These are phyloP conservation scores for Xerus inauris DNA, from an alignment of 2,113 vertebrate species.

Conservation along the genomic window DNA sequence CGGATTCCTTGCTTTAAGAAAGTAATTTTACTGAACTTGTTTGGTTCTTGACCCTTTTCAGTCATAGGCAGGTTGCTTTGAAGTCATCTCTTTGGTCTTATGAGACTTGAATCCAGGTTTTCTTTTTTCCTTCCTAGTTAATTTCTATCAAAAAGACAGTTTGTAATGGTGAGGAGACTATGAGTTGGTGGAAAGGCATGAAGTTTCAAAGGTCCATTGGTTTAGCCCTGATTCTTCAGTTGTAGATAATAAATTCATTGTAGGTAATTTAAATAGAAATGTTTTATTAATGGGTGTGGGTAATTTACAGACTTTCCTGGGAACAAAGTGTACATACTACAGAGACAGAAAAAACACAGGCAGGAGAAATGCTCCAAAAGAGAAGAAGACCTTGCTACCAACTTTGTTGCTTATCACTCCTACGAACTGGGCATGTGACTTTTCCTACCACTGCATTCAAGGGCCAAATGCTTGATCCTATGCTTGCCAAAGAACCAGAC, in stretches of 20 bases:
- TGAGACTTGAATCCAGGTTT: neutral
- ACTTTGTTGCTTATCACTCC: neutral
- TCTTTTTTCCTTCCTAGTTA: neutral
- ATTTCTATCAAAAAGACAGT: neutral
- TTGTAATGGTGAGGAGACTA: neutral
- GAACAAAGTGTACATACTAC: neutral
- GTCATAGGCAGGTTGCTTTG: neutral
- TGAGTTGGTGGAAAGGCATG: neutral
- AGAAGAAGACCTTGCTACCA: neutral
- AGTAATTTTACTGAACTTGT: neutral
- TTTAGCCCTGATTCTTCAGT: neutral
- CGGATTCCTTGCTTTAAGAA: neutral
- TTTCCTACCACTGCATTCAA: neutral
- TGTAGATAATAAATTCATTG: neutral
- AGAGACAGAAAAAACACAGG: neutral
- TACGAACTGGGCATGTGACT: neutral
- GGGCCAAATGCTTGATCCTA: neutral
- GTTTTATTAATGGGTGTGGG: neutral
- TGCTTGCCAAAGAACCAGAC: neutral
- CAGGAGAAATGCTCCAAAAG: slow-evolving; percentile 9
- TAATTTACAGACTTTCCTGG: neutral
- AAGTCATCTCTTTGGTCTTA: neutral
- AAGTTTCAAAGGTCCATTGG: neutral
- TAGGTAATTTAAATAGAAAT: slow-evolving; percentile 2
- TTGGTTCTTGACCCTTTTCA: neutral